Base-by-base conservation (phyloP, 2,888 invertebrate genomes). In the Coelinius sp. region DNA sequence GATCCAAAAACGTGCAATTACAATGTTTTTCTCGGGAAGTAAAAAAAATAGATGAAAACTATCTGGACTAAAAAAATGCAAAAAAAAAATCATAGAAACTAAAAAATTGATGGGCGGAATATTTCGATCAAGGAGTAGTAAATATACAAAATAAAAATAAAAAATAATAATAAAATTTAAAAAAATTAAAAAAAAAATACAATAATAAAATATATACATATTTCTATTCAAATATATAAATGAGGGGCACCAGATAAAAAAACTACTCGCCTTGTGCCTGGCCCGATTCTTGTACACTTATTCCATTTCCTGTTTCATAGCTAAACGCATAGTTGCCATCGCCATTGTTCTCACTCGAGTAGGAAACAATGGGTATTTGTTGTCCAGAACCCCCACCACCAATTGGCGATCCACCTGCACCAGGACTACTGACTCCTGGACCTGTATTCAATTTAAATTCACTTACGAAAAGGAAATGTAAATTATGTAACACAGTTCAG, bases 251-350 rank as follows among this genome's bases (percentile, higher is more conserved):
- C 56, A 44, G 56, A 27, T 56, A 46, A 71, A 71, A 31, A 53
- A 70, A 56, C n/a, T 20, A 41, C 62, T 76, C 44, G 78, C 85
- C 85, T 82, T 85, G 84, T 68, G 76, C 68, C 65, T 83, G 84
- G 68, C 85, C 85, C 52, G 83, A 80, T 75, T 85, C 85, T 75
- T 85, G 84, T 10, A 83, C 85, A 35, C 71, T 80, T 67, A 85
- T 85, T 56, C 85, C 85, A 63, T 85, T 85, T 79, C 85, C 86
- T 66, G 86, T 84, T 79, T 85, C 83, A 73, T 85, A 85, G 75
- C 80, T 85, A 77, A 80, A 85, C 56, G 80, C 79, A 75, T 85
- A 85, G 75, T 83, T 85, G 71, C 85, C 86, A 25, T 85, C 85
- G 22, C 85, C 85, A 69, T 75, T 77, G 77, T 85, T 85, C 64